A percentile compares a stretch with the other conserved stretches of the same genome.
Conservation (phyloP, 2,113 vertebrate species). For the Apaloderma vittatum region DNA sequence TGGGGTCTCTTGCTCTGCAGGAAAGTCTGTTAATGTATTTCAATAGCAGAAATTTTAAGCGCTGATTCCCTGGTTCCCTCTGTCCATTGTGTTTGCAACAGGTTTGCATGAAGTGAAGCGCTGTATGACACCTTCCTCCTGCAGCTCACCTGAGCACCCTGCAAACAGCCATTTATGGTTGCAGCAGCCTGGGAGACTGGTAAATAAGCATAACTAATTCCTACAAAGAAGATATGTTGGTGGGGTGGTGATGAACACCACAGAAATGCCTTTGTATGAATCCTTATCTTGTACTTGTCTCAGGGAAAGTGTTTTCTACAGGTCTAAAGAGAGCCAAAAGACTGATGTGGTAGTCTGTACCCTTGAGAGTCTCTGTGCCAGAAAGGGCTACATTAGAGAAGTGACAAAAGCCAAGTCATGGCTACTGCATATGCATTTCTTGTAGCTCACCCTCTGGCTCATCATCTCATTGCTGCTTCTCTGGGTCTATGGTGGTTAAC, state of each 20-base stretch:
- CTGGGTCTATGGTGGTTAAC: neutral
- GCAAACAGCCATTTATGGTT: neutral
- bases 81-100: neutral
- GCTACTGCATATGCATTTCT: accelerated
- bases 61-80: neutral
- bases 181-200: neutral
- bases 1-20: neutral
- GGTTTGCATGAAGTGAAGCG: neutral
- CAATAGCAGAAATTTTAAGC: neutral
- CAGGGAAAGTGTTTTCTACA: neutral
- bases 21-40: neutral
- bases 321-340: neutral
- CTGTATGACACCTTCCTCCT: neutral
- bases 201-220: neutral
- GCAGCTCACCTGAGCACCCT: neutral
- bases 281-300: neutral
- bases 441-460: neutral
- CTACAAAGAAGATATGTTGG: neutral
- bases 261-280: neutral
- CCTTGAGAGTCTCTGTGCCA: neutral
- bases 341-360: neutral
- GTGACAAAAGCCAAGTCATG: neutral
- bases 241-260: neutral
- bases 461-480: neutral
- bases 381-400: neutral